These are phyloP conservation scores for Gastracanthus pulcherrimus DNA, from an alignment of 2,888 invertebrate species.

Conservation along the genomic window DNA sequence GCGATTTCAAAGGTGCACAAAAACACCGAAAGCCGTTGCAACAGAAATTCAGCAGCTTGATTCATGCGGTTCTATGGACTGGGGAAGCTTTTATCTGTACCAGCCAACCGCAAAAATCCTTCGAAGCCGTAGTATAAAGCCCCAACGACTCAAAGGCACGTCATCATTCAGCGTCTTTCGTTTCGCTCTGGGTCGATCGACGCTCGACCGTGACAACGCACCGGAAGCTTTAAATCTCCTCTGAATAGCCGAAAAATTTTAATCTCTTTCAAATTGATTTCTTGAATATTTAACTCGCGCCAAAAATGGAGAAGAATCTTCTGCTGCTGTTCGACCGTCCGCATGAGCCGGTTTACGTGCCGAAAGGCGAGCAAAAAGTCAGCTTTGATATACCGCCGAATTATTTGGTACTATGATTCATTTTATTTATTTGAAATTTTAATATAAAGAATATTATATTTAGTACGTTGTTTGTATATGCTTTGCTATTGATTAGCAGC, in stretches of 20 bases:
- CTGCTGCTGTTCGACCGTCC: slow-evolving; percentile 85
- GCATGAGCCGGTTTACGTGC: slow-evolving; percentile 87
- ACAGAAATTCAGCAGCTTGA: too few relatives aligned
- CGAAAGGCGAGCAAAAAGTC: slow-evolving; percentile 83
- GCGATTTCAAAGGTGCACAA: neutral
- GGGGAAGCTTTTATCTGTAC: neutral
- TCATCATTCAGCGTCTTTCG: neutral
- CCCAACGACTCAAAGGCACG: neutral
- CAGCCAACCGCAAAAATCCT: neutral
- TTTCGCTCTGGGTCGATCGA: neutral
- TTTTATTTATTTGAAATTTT: neutral
- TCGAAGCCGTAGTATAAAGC: neutral
- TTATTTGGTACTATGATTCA: slow-evolving; percentile 80
- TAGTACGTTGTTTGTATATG: neutral
- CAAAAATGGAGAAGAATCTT: slow-evolving; percentile 59
- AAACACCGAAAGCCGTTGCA: neutral
- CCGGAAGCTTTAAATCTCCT: too few relatives aligned
- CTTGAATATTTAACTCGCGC: neutral
- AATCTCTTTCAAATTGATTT: too few relatives aligned
- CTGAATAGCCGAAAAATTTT: too few relatives aligned
- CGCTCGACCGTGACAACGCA: neutral
- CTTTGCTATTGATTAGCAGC: too few relatives aligned
- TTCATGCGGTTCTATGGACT: neutral
- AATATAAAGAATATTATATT: too few relatives aligned
- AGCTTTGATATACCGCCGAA: slow-evolving; percentile 83